phyloP scores from a whole-genome alignment of 2,888 invertebrate species.

The Agapostemon virescens region DNA sequence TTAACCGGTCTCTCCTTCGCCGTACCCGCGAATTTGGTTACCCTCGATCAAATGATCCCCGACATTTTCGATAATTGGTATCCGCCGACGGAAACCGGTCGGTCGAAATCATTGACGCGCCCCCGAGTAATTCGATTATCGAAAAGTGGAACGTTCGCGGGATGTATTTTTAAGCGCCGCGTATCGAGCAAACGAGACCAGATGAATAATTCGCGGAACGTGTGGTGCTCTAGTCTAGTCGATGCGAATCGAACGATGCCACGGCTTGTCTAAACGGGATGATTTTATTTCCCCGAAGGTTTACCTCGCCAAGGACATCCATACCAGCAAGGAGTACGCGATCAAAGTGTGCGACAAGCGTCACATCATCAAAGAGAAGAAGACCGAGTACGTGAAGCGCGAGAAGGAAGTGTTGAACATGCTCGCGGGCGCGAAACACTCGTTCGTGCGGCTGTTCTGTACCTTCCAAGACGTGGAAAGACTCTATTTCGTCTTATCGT shows the following conservation, averaged over 20 bases:
- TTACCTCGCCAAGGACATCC: constrained; percentile 95
- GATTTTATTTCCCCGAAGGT: constrained; percentile 81
- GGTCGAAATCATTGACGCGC: background rate
- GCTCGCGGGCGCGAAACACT: constrained; percentile 89
- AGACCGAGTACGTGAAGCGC: constrained; percentile 94
- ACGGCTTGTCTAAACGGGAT: background rate
- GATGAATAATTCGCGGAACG: background rate
- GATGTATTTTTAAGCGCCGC: background rate
- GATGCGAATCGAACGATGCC: too few species aligned
- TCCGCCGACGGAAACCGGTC: background rate
- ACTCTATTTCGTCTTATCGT: constrained; percentile 96
- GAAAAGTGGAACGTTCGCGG: background rate
- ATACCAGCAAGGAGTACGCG: constrained; percentile 94
- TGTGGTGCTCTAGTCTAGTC: too few species aligned
- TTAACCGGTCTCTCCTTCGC: background rate
- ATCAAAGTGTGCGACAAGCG: constrained; percentile 99
- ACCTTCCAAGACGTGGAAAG: constrained; percentile 97
- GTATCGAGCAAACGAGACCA: background rate
- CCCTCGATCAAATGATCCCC: background rate
- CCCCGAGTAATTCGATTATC: background rate
- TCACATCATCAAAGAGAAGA: constrained; percentile 95
- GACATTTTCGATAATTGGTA: background rate
- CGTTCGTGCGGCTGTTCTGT: constrained; percentile 96
- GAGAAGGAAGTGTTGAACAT: constrained; percentile 97
- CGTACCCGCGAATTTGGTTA: background rate